Conservation (phyloP, 2,888 invertebrate genomes). For the Embidobia sp. region DNA sequence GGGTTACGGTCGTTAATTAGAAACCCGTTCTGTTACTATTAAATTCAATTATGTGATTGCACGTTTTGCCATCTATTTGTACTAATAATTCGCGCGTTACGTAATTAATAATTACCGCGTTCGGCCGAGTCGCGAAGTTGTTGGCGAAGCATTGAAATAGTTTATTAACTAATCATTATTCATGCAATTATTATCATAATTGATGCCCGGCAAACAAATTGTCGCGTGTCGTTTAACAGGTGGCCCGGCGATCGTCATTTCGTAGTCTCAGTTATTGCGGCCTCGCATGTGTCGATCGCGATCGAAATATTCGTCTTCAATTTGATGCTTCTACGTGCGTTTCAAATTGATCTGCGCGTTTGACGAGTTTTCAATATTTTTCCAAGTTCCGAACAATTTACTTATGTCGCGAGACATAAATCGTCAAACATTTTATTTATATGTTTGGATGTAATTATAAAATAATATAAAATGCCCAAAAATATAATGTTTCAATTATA, state of each 20-base stretch:
- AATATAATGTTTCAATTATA: no score
- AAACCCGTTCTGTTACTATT: no score
- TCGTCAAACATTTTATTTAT: no score
- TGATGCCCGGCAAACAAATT: conserved; percentile 1
- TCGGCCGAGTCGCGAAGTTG: conserved; percentile 1
- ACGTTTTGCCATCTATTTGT: neutral
- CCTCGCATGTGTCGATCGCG: neutral
- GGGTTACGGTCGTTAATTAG: no score
- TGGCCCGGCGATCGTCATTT: conserved; percentile 37
- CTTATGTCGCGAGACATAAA: no score
- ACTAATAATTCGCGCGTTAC: neutral
- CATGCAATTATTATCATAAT: conserved; percentile 42
- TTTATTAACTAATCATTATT: conserved; percentile 36
- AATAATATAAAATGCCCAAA: no score
- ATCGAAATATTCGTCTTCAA: neutral
- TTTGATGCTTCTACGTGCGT: no score
- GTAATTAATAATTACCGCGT: conserved; percentile 10
- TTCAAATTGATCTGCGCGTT: no score
- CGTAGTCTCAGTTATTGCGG: conserved; percentile 26
- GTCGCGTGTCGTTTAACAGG: conserved; percentile 17
- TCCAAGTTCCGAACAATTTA: no score
- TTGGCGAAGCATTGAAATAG: conserved; percentile 22
- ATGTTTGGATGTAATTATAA: no score
- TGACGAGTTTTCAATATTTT: no score
- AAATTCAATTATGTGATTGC: conserved; percentile 1